A percentile compares a stretch with the other conserved stretches of the same genome.
These are phyloP conservation scores for Drosophila algonquin DNA, from an alignment of 2,888 invertebrate species.

Conservation along the genomic window DNA sequence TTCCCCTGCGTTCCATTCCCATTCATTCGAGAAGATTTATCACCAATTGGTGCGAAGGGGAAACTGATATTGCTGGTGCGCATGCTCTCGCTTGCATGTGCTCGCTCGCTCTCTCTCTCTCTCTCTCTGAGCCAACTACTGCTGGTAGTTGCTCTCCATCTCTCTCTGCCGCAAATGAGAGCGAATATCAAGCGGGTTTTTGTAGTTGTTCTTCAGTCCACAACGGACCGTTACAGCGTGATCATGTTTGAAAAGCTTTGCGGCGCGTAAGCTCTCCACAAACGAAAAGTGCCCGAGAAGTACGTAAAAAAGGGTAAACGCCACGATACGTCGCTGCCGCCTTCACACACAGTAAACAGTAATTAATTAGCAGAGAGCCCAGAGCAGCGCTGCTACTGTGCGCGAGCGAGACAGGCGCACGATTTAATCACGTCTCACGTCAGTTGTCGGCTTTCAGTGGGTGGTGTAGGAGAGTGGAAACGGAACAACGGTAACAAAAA, in stretches of 20 bases:
- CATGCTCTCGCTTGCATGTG: constrained; percentile 30
- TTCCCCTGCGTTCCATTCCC: constrained; percentile 71
- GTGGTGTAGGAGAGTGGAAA: constrained; percentile 33
- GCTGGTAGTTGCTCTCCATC: constrained; percentile 18
- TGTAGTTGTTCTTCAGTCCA: constrained; percentile 68
- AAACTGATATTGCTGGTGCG: constrained; percentile 33
- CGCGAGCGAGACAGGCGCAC: constrained; percentile 57
- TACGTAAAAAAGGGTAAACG: constrained; percentile 29
- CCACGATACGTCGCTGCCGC: constrained; percentile 37
- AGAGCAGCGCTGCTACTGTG: constrained; percentile 59
- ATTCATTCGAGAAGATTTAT: constrained; percentile 51
- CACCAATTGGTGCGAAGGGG: constrained; percentile 66
- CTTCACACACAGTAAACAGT: constrained; percentile 41
- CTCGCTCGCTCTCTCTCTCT: constrained; percentile 17
- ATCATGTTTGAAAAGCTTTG: constrained; percentile 77
- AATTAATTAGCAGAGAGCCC: constrained; percentile 69
- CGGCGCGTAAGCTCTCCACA: constrained; percentile 51
- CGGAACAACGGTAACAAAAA: constrained; percentile 21
- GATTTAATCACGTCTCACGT: constrained; percentile 51
- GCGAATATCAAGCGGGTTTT: constrained; percentile 14
- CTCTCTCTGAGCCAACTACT: constrained; percentile 3
- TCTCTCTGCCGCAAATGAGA: constrained; percentile 7
- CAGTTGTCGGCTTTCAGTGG: constrained; percentile 1
- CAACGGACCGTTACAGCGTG: constrained; percentile 81
- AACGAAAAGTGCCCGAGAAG: constrained; percentile 39